Percentiles rank a stretch among this genome's conserved stretches.
Conservation (phyloP, 2,797 vertebrate species). For the Clamator glandarius region DNA sequence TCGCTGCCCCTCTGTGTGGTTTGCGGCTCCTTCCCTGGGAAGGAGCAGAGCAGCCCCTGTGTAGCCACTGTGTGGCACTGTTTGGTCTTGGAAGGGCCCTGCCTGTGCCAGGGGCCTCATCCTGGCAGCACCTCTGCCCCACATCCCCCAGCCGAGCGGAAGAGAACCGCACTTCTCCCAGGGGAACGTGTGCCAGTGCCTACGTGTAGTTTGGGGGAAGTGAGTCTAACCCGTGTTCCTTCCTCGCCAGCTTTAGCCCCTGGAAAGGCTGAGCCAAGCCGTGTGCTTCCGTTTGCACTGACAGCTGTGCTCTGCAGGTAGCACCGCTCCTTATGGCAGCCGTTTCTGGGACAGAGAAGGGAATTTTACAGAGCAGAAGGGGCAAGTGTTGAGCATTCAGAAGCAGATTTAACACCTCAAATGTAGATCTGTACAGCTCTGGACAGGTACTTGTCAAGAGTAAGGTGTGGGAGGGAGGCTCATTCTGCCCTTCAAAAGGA, state of each 20-base stretch:
- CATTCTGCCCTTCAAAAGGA: background rate
- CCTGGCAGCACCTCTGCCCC: conserved; percentile 51
- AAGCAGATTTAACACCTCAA: background rate
- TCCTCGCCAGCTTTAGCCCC: conserved; percentile 11
- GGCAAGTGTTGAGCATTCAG: background rate
- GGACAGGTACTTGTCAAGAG: background rate
- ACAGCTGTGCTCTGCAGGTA: background rate
- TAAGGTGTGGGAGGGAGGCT: background rate
- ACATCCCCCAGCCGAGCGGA: background rate
- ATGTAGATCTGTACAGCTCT: background rate
- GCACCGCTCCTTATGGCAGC: background rate
- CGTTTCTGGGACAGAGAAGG: background rate
- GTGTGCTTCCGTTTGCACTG: background rate
- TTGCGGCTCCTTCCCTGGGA: background rate
- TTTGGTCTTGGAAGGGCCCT: conserved; percentile 57
- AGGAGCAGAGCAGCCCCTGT: background rate
- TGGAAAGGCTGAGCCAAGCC: background rate
- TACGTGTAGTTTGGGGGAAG: conserved; percentile 12
- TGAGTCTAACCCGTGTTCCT: background rate
- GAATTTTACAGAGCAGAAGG: background rate
- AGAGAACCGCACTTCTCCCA: conserved; percentile 32
- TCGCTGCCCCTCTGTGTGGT: accelerated
- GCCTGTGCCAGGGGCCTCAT: background rate
- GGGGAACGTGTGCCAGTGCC: conserved; percentile 2
- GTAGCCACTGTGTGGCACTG: conserved; percentile 76